Base-by-base conservation (phyloP, 2,113 vertebrate genomes). In the Vicugna pacos region DNA sequence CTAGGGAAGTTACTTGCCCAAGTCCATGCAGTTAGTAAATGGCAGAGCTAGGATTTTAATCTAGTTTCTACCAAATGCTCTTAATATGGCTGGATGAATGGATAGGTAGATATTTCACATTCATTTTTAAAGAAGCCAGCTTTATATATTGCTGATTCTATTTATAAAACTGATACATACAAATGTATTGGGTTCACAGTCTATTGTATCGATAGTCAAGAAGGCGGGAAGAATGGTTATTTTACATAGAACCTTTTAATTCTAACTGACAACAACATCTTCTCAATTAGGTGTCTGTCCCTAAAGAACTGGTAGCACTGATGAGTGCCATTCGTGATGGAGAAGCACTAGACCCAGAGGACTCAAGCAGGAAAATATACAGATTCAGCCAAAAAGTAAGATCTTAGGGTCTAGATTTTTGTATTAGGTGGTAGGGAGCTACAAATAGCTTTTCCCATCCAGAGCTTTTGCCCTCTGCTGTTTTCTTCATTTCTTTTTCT, bases 301-400 rank as follows among this genome's bases (percentile, higher is more conserved):
- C 99, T 4, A 99, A 99, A 97, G 99, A 99, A 54, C 90, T 99
- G 98, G 99, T 99, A 72, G 99, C 99, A 8, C 98, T 99, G 62
- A 99, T 99, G 99, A 99, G 99, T 60, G 99, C 99, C 0, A 89
- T 99, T 86, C 98, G 98, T 0, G 99, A 99, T 0, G 99, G 99
- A 90, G 99, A 99, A 83, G 98, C 96, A 32, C 97, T 98, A 0
- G 99, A 99, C 96, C 99, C 99, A 2, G 98, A 98, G 93, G 99
- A 99, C 94, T 93, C 75, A 75, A 95, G 82, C 60, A 98, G 98
- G 65, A 98, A 99, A 91, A 97, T 99, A 77, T 99, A 99, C 97
- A 97, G 97, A 56, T 99, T 99, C 98, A 99, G 98, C 95, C 99
- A 99, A 98, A 98, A 99, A 2, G 99, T 99, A 96, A 98, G 98